These are phyloP conservation scores for Octodon degus DNA, from an alignment of 2,113 vertebrate species.

Conservation along the genomic window DNA sequence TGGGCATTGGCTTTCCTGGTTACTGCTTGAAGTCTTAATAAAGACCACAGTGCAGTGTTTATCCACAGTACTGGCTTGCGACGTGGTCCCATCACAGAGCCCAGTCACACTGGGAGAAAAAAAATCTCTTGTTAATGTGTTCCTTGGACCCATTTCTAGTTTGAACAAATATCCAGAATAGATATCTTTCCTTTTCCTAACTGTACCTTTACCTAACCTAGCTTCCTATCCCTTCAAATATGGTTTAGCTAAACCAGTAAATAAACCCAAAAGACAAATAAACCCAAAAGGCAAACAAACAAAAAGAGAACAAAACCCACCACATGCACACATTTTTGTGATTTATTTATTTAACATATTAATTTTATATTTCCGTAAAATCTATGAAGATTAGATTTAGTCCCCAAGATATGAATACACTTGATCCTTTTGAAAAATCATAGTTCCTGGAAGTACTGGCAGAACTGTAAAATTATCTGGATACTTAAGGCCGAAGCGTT, in stretches of 20 bases:
- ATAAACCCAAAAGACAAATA: not conserved
- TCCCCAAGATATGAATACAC: not conserved
- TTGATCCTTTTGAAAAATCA: not conserved
- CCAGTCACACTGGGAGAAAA: not conserved
- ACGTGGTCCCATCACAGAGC: not conserved
- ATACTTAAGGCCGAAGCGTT: not conserved
- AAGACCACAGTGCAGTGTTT: not conserved
- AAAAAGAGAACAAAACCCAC: not conserved
- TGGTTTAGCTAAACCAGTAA: not conserved
- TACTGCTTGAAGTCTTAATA: not conserved
- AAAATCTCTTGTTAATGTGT: not conserved
- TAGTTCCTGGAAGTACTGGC: not conserved
- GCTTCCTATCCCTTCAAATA: not conserved
- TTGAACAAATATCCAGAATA: not conserved
- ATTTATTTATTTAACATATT: not conserved
- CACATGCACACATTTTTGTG: not conserved
- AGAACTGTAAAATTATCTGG: not conserved
- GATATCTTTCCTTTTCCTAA: not conserved
- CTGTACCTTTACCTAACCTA: not conserved
- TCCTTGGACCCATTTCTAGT: not conserved
- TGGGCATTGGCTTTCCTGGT: not conserved
- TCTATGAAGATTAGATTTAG: not conserved
- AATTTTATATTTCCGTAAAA: not conserved
- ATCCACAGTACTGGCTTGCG: fast-evolving
- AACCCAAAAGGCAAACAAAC: not conserved